Evolutionary conservation across 2,797 vertebrate species (phyloP).

Genomic region (Sarcophilus harrisii): DNA sequence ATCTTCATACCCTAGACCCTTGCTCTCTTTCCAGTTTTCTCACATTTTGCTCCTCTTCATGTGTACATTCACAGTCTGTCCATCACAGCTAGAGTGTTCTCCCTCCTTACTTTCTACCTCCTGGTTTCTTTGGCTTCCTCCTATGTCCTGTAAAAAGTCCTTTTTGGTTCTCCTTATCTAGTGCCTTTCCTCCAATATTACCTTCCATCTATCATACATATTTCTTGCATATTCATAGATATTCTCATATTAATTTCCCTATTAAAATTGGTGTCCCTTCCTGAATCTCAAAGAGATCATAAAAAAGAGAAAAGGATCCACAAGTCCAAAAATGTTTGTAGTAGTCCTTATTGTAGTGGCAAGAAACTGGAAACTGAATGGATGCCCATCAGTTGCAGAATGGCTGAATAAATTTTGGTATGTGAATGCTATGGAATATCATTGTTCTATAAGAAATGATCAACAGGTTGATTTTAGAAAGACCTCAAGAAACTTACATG

Average conservation of each 20-base stretch:
- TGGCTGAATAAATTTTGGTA: too few relatives aligned
- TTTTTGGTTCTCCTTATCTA: not conserved
- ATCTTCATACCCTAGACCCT: not conserved
- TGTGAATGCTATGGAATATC: too few relatives aligned
- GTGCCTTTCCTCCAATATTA: not conserved
- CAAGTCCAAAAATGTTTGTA: too few relatives aligned
- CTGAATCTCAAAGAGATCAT: too few relatives aligned
- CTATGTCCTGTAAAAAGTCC: not conserved
- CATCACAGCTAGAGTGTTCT: not conserved
- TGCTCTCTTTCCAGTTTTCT: not conserved
- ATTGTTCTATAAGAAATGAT: too few relatives aligned
- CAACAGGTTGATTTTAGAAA: too few relatives aligned
- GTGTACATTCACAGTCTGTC: not conserved
- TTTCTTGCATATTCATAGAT: not conserved
- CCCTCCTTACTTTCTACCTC: not conserved
- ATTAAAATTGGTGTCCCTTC: not conserved
- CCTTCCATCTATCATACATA: not conserved
- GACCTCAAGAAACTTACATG: too few relatives aligned
- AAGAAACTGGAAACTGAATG: too few relatives aligned
- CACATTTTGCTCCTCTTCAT: not conserved
- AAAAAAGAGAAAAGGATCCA: too few relatives aligned
- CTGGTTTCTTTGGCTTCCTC: not conserved
- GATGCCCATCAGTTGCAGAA: too few relatives aligned
- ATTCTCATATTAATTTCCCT: not conserved
- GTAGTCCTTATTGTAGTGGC: too few relatives aligned